A percentile compares a stretch with the other conserved stretches of the same genome.
These are phyloP conservation scores for Trissolcus brochymenae DNA, from an alignment of 2,888 invertebrate genomes.

Conservation along the genomic window DNA sequence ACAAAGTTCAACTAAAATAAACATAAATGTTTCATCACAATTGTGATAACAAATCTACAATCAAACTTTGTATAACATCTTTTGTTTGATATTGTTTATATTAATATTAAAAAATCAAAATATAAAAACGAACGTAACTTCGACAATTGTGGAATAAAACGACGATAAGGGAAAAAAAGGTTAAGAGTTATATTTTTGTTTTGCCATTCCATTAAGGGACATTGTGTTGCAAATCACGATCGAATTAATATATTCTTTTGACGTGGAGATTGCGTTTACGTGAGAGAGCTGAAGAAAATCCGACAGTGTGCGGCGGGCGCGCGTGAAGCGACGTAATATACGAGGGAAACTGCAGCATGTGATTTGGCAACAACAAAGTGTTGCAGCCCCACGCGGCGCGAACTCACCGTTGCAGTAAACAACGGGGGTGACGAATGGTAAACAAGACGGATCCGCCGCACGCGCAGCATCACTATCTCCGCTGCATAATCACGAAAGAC, in stretches of 20 bases:
- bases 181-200: too few species aligned
- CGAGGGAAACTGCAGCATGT: conserved; percentile 45
- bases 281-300: conserved; percentile 23
- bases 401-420: conserved; percentile 57
- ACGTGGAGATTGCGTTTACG: conserved; percentile 24
- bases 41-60: too few species aligned
- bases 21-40: too few species aligned
- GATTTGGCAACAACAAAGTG: conserved; percentile 56
- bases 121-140: neutral
- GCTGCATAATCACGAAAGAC: conserved; percentile 51
- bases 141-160: too few species aligned
- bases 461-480: conserved; percentile 50
- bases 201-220: too few species aligned
- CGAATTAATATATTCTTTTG: conserved; percentile 31
- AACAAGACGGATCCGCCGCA: conserved; percentile 54
- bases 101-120: too few species aligned
- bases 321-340: conserved; percentile 36
- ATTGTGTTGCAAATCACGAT: neutral
- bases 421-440: conserved; percentile 55
- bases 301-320: conserved; percentile 16
- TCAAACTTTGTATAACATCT: too few species aligned
- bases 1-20: neutral
- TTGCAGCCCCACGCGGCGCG: conserved; percentile 36
- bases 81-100: too few species aligned
- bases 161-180: too few species aligned